Evolutionary conservation across 2,888 invertebrate genomes (phyloP).

Genomic region (Timema podura): DNA sequence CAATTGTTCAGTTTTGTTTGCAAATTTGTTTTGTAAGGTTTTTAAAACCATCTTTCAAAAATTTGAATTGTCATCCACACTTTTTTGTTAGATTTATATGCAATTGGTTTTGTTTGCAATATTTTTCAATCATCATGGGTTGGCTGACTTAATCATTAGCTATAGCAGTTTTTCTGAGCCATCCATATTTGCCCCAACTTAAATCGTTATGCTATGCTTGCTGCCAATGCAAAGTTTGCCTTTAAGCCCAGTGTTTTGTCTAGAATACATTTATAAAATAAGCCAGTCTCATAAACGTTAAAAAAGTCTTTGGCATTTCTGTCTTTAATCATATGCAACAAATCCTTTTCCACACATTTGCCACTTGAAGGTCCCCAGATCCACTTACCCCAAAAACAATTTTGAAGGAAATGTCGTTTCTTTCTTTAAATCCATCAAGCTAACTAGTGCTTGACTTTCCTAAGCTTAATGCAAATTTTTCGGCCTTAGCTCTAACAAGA

Average conservation of each 20-base stretch:
- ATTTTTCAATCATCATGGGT: neutral
- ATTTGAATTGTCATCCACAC: neutral
- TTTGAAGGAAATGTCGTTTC: slow-evolving; percentile 6
- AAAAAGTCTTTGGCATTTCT: neutral
- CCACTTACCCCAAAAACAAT: neutral
- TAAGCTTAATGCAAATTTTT: slow-evolving; percentile 8
- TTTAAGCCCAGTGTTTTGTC: slow-evolving; percentile 8
- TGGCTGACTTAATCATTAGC: neutral
- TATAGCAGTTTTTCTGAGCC: slow-evolving; percentile 1
- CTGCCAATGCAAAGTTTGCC: neutral
- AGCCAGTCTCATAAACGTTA: neutral
- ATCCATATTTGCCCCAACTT: neutral
- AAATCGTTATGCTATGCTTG: neutral
- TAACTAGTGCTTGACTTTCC: neutral
- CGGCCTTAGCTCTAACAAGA: slow-evolving; percentile 3
- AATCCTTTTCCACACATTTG: neutral
- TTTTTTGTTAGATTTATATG: slow-evolving; percentile 9
- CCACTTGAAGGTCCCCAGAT: neutral
- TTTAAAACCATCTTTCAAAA: neutral
- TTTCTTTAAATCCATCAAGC: neutral
- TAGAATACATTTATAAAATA: neutral
- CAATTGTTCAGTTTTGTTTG: neutral
- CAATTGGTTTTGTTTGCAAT: neutral
- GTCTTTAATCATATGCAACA: neutral
- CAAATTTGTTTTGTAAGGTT: neutral